Evolutionary conservation across 2,113 vertebrate species (phyloP), one percentile per base, ranked within the genome.

Genomic region (Himantopus leucocephalus): DNA sequence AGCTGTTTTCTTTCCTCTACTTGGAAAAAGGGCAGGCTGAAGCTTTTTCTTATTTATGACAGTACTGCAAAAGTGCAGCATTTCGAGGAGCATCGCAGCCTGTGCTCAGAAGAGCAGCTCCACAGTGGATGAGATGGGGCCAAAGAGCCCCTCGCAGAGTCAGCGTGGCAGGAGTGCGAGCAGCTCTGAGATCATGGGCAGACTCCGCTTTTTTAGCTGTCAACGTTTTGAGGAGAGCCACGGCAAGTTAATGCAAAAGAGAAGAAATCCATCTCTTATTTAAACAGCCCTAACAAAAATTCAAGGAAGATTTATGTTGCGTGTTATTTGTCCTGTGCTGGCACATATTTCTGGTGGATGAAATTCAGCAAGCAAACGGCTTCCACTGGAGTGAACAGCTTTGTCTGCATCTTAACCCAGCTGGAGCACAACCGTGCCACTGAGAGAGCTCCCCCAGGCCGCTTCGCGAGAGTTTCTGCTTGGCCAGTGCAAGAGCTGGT

Each of bases 261-360:
- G 55, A 71, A 84, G 76, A 84, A 86, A 95, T 85, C 55, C 66
- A 89, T 87, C 83, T 86, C 84, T 76, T n/a, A 12, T 48, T 67
- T 37, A 47, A 91, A 84, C 50, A 89, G 64, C 91, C 76, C 76
- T 62, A 71, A 47, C 60, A 39, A 91, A 80, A 95, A 63, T 47
- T 22, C 47, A 7, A 29, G 83, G 55, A 66, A 75, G 77, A 67
- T 75, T 84, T 24, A 55, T 14, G 60, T 15, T 1, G 12, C 3
- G 0, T 19, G 64, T 23, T 50, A 9, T 60, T 74, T 74, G 80
- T 21, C 50, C 75, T 43, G 84, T 17, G 52, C 83, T 68, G 68
- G 73, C 56, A 72, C 59, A 2, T 64, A 64, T 48, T 92, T 37
- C 78, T 74, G 56, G 71, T 32, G 64, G 79, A 22, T 71, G 72